A percentile compares a stretch with the other conserved stretches of the same genome.
These are phyloP conservation scores for Venturia canescens DNA, from an alignment of 1,140 invertebrate species.

Conservation along the genomic window DNA sequence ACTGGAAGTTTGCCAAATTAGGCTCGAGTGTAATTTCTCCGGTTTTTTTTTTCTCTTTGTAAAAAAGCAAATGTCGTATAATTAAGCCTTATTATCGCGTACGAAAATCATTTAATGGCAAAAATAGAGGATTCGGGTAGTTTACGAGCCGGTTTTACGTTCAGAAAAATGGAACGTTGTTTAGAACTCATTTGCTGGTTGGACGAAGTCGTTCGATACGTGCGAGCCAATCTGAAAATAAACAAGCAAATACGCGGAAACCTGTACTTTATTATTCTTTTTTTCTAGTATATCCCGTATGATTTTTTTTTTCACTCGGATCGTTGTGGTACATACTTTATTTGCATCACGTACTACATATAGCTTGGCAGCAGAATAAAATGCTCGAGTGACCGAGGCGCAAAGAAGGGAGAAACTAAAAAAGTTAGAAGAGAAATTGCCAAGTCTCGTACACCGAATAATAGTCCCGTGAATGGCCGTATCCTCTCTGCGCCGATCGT, in stretches of 20 bases:
- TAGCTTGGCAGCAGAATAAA: constrained; percentile 20
- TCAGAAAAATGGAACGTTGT: no score
- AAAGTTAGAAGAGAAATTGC: constrained; percentile 30
- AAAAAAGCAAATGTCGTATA: no score
- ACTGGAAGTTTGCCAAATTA: no score
- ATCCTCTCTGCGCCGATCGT: constrained; percentile 60
- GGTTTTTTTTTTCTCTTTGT: no score
- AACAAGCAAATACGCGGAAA: not conserved
- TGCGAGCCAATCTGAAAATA: not conserved
- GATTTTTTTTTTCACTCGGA: constrained; percentile 31
- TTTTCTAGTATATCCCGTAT: constrained; percentile 6
- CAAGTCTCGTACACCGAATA: constrained; percentile 49
- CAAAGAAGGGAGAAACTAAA: constrained; percentile 2
- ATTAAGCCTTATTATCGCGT: no score
- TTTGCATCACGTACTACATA: constrained; percentile 57
- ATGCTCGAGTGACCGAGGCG: constrained; percentile 14
- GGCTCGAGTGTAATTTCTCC: no score
- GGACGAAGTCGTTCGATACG: not conserved
- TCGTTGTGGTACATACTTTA: constrained; percentile 45
- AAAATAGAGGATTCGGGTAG: no score
- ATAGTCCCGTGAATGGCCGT: constrained; percentile 61
- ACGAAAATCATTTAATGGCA: no score
- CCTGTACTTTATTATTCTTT: constrained; percentile 19
- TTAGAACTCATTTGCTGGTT: not conserved
- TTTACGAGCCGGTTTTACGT: no score